Conservation (phyloP, 2,113 vertebrate genomes). For the Gallinago undulata region DNA sequence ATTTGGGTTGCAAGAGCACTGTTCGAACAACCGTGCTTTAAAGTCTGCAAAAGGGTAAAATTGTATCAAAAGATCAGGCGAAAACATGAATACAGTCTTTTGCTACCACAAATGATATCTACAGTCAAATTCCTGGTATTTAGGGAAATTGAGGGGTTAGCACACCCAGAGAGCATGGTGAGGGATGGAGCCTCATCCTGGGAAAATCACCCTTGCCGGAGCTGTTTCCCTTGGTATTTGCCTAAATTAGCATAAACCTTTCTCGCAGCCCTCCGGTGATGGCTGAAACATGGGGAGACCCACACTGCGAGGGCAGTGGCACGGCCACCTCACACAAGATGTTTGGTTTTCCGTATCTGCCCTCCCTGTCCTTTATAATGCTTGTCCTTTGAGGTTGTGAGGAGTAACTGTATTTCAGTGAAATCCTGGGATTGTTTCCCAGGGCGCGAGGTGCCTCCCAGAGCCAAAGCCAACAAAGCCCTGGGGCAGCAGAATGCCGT, state of each 20-base stretch:
- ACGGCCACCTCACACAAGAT: rapidly evolving
- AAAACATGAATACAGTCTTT: background rate
- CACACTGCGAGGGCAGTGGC: rapidly evolving
- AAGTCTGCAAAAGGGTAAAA: background rate
- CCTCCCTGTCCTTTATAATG: background rate
- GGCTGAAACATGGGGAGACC: background rate
- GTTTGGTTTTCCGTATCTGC: rapidly evolving
- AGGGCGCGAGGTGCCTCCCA: rapidly evolving
- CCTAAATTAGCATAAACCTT: background rate
- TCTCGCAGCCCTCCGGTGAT: rapidly evolving
- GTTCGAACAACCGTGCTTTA: background rate
- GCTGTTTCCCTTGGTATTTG: background rate
- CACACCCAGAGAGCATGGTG: rapidly evolving
- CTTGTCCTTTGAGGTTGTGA: rapidly evolving
- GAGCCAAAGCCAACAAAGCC: rapidly evolving
- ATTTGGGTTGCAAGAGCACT: background rate
- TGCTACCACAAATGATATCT: background rate
- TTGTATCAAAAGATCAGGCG: background rate
- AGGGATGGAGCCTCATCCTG: background rate
- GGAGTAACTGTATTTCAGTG: rapidly evolving
- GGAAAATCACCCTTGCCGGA: background rate
- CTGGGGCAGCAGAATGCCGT: rapidly evolving
- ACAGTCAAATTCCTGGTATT: background rate
- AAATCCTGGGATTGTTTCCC: rapidly evolving
- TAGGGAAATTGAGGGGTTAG: background rate